phyloP scores from a whole-genome alignment of 1,140 invertebrate genomes.

The Caenorhabditis briggsae region DNA sequence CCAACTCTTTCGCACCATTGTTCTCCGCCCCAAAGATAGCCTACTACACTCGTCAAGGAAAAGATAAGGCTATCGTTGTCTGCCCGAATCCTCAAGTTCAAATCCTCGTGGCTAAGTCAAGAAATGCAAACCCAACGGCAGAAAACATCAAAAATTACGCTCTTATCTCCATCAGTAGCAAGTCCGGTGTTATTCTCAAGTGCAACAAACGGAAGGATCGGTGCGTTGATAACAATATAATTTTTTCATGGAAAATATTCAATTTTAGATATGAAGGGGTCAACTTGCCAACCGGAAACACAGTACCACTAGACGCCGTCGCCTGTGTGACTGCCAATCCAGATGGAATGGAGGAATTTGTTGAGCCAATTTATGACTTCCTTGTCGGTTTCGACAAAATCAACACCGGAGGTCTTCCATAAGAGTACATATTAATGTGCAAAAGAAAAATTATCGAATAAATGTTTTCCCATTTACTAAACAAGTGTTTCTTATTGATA shows the following conservation, averaged over 20 bases:
- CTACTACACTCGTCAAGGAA: background rate
- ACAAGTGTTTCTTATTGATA: no score
- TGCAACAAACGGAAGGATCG: background rate
- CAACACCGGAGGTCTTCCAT: no score
- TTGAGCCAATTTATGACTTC: background rate
- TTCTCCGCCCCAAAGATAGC: constrained; percentile 8
- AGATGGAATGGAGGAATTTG: background rate
- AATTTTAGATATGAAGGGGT: constrained; percentile 25
- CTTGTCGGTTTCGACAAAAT: background rate
- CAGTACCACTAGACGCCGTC: background rate
- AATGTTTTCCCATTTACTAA: no score
- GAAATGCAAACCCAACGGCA: background rate
- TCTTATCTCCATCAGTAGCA: constrained; percentile 10
- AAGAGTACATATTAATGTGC: background rate
- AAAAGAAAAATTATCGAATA: no score
- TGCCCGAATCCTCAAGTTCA: constrained; percentile 23
- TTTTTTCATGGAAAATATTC: background rate
- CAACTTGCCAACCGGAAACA: background rate
- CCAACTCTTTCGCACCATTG: background rate
- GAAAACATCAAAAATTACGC: background rate
- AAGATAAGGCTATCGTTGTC: constrained; percentile 20
- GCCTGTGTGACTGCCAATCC: background rate
- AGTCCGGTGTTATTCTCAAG: background rate
- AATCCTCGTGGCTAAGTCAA: constrained; percentile 22
- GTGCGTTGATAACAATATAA: background rate